A percentile compares a stretch with the other conserved stretches of the same genome.
phyloP scores from a whole-genome alignment of 2,797 vertebrate genomes.

The Percopsis omiscomaycus region DNA sequence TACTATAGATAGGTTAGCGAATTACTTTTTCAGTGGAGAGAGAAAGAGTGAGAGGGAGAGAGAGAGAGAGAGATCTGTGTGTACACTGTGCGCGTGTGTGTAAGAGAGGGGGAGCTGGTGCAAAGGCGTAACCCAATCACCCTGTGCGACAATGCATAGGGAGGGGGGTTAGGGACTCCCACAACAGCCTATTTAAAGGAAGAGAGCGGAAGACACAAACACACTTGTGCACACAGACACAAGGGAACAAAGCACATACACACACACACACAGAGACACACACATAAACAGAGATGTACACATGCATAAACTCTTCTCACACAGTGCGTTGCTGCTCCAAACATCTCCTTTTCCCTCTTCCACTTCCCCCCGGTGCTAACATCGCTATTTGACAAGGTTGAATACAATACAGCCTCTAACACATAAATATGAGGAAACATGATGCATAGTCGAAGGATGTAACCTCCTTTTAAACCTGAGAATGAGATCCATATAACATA shows the following conservation, averaged over 20 bases:
- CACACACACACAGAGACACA: neutral
- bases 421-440: slow-evolving; percentile 6
- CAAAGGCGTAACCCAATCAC: slow-evolving; percentile 66
- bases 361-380: slow-evolving; percentile 36
- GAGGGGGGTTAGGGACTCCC: slow-evolving; percentile 39
- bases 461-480: slow-evolving; percentile 11
- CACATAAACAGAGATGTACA: neutral
- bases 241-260: neutral
- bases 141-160: slow-evolving; percentile 68
- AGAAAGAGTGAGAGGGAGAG: neutral
- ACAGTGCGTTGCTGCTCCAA: slow-evolving; percentile 23
- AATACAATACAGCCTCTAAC: neutral
- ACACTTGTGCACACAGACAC: slow-evolving; percentile 22
- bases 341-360: slow-evolving; percentile 28
- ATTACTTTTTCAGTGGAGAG: slow-evolving; percentile 41
- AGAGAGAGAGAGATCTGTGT: slow-evolving; percentile 22
- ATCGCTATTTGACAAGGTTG: slow-evolving; percentile 2
- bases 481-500: slow-evolving; percentile 6
- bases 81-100: slow-evolving; percentile 24
- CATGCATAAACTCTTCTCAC: slow-evolving; percentile 7
- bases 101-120: slow-evolving; percentile 52
- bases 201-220: slow-evolving; percentile 47
- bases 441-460: slow-evolving; percentile 1
- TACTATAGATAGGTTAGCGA: slow-evolving; percentile 45
- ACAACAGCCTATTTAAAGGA: slow-evolving; percentile 68